Evolutionary conservation across 2,113 vertebrate genomes (phyloP).

Genomic region (Gopherus flavomarginatus): DNA sequence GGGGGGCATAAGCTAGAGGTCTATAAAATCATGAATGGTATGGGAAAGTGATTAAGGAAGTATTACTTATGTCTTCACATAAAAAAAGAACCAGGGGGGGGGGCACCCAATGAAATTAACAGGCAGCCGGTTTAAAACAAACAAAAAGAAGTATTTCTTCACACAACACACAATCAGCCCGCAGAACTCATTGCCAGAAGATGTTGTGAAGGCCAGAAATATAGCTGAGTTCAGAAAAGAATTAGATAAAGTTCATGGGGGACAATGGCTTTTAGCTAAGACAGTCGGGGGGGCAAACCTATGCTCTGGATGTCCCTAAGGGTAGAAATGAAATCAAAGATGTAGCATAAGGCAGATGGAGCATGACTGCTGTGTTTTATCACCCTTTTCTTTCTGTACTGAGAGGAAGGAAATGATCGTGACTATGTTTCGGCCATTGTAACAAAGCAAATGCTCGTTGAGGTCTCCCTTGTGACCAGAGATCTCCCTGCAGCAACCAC

Average conservation of each 20-base stretch:
- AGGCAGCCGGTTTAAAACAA: neutral
- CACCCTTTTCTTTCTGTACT: constrained; percentile 17
- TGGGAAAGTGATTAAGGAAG: neutral
- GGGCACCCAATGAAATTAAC: neutral
- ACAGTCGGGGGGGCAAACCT: constrained; percentile 56
- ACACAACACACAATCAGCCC: neutral
- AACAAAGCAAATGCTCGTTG: neutral
- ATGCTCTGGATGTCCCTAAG: constrained; percentile 33
- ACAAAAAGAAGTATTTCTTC: neutral
- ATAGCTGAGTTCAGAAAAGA: neutral
- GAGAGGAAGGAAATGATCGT: constrained; percentile 8
- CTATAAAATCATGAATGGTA: neutral
- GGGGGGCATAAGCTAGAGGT: neutral
- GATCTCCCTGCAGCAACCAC: too few species aligned
- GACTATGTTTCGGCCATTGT: neutral
- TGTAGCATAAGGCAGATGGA: constrained; percentile 41
- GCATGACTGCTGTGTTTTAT: constrained; percentile 53
- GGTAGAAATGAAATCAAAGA: constrained; percentile 59
- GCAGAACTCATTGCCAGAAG: neutral
- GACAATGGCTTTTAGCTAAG: neutral
- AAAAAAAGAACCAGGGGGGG: neutral
- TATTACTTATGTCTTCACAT: neutral
- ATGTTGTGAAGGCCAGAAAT: neutral
- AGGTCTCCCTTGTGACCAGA: too few species aligned
- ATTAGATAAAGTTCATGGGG: too few species aligned